A percentile compares a stretch with the other conserved stretches of the same genome.
These are phyloP conservation scores for Nestor notabilis DNA, from an alignment of 2,113 vertebrate species.

Conservation along the genomic window DNA sequence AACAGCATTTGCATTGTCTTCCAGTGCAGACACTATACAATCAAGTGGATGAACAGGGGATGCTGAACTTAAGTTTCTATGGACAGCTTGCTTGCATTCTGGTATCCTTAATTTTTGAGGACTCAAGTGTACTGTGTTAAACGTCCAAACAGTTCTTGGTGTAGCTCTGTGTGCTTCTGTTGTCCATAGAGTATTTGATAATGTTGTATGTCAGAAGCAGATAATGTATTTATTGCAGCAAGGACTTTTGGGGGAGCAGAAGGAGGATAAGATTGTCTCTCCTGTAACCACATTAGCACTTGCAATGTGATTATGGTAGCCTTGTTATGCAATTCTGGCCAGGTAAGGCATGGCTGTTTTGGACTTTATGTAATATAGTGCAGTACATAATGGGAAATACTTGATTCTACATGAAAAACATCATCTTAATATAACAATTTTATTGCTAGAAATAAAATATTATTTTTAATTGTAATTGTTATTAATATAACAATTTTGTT, in stretches of 20 bases:
- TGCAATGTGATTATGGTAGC: background rate
- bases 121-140: background rate
- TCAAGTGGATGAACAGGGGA: background rate
- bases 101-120: background rate
- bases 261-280: background rate
- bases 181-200: background rate
- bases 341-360: background rate
- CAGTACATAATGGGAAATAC: background rate
- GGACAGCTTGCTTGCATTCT: background rate
- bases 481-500: background rate
- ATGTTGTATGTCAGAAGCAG: background rate
- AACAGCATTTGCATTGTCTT: background rate
- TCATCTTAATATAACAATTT: fast-evolving
- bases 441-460: no score
- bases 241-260: background rate
- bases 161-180: background rate
- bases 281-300: background rate
- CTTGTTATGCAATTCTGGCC: background rate
- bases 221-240: background rate
- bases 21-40: background rate
- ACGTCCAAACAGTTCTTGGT: background rate
- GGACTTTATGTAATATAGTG: background rate
- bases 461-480: no score
- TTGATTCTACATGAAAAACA: background rate
- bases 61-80: background rate